Evolutionary conservation across 2,113 vertebrate genomes (phyloP), one percentile per base, ranked within the genome.

Genomic region (Muscicapa adusta): DNA sequence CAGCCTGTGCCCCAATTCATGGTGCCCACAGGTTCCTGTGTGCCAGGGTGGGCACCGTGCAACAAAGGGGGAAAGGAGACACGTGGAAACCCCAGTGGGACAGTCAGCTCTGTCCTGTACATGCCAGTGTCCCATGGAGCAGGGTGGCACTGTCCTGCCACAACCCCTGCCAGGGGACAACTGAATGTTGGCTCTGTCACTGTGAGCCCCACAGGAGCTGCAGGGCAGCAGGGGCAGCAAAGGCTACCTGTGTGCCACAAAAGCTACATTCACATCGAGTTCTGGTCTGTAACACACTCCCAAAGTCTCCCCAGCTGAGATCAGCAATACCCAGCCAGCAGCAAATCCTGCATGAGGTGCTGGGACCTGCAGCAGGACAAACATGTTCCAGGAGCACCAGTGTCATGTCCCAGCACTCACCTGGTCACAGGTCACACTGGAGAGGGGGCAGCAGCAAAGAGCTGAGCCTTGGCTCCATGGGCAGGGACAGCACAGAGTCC

Each of bases 1-100:
- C 31, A 15, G 31, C 2, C 34, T 19, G 31, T 4, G 4, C 60
- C 26, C 78, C 8, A 20, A 7, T 5, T 34, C 36, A 1, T 0
- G 2, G 36, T 63, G 33, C 42, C 76, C 36, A 11, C 0, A 0
- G 1, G 5, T 12, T 43, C n/a, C 51, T 11, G 2, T 0, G 0
- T 28, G 43, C 33, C 3, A 6, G 45, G 12, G 12, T 8, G 19
- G 43, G 47, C 50, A 36, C 20, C 0, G 0, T 9, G 5, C 31
- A 14, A 10, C 14, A 31, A 18, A 57, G n/a, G 4, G 40, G n/a
- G 18, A 14, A 54, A 68, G 61, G 18, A 67, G n/a, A 36, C 14
- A 33, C 9, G 0, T 0, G 9, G 77, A 20, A 54, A 7, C 5
- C 5, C 8, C 12, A 19, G 34, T 5, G 5, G 26, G 57, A 61